These are phyloP conservation scores for Anguilla marmorata DNA, from an alignment of 2,797 vertebrate genomes.

Conservation along the genomic window DNA sequence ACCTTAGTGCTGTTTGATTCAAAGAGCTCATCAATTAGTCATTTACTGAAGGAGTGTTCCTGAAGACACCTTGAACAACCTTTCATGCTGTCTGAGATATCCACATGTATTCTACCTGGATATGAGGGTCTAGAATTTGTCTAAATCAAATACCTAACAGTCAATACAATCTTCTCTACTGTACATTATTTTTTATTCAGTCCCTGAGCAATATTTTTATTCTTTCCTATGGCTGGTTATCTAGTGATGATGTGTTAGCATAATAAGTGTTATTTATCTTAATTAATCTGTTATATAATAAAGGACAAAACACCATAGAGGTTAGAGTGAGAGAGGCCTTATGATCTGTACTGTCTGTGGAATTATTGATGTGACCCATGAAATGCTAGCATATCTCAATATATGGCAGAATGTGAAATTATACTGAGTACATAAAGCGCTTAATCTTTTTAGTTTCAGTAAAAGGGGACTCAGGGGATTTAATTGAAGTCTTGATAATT, in stretches of 20 bases:
- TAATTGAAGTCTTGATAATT: not conserved
- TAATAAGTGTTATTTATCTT: not conserved
- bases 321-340: not conserved
- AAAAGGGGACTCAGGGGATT: not conserved
- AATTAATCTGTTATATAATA: not conserved
- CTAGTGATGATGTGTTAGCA: not conserved
- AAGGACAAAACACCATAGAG: not conserved
- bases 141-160: not conserved
- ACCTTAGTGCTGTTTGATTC: slow-evolving; percentile 39
- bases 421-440: not conserved
- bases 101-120: not conserved
- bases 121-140: not conserved
- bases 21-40: slow-evolving; percentile 42
- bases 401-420: not conserved
- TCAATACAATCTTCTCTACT: not conserved
- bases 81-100: not conserved
- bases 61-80: not conserved
- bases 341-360: not conserved
- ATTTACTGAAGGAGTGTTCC: slow-evolving; percentile 31
- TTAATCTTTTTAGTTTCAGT: slow-evolving; percentile 2
- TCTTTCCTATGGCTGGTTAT: not conserved
- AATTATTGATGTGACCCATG: not conserved
- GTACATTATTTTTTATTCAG: not conserved
- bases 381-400: not conserved
- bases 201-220: not conserved